Evolutionary conservation across 1,140 invertebrate species (phyloP).

Genomic region (Rhopalosiphum maidis): DNA sequence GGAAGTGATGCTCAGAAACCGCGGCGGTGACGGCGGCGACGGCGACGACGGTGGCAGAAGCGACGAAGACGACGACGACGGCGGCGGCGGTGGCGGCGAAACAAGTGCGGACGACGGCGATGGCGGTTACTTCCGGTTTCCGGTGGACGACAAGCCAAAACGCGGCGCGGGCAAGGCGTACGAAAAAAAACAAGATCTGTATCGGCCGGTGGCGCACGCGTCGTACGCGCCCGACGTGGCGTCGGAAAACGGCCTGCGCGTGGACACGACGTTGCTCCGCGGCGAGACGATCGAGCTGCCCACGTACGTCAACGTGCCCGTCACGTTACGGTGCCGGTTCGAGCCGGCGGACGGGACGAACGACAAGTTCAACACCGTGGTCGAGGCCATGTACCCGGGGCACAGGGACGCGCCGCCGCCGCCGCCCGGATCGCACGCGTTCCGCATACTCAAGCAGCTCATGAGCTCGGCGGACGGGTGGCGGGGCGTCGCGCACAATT

Average conservation of each 20-base stretch:
- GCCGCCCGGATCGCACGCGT: not conserved
- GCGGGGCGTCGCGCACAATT: not conserved
- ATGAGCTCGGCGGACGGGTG: conserved; percentile 33
- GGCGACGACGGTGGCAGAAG: not conserved
- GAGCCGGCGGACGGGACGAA: not conserved
- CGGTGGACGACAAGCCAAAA: not conserved
- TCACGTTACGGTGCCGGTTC: conserved; percentile 30
- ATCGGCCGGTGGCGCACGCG: not conserved
- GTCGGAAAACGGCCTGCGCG: not conserved
- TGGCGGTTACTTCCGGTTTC: not conserved
- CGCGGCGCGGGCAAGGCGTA: not conserved
- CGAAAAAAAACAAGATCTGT: not conserved
- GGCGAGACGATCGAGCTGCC: conserved; percentile 25
- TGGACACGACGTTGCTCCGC: not conserved
- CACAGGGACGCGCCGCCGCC: not conserved
- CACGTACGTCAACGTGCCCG: conserved; percentile 48
- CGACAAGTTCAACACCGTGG: conserved; percentile 36
- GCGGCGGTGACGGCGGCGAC: not conserved
- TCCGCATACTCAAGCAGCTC: conserved; percentile 1
- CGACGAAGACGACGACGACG: rapidly evolving
- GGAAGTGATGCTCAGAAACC: too few species aligned
- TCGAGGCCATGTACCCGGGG: conserved; percentile 42
- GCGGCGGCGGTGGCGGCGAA: not conserved
- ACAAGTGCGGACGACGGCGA: not conserved
- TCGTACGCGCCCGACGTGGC: not conserved